phyloP scores from a whole-genome alignment of 2,888 invertebrate genomes.

The Sesia apiformis region DNA sequence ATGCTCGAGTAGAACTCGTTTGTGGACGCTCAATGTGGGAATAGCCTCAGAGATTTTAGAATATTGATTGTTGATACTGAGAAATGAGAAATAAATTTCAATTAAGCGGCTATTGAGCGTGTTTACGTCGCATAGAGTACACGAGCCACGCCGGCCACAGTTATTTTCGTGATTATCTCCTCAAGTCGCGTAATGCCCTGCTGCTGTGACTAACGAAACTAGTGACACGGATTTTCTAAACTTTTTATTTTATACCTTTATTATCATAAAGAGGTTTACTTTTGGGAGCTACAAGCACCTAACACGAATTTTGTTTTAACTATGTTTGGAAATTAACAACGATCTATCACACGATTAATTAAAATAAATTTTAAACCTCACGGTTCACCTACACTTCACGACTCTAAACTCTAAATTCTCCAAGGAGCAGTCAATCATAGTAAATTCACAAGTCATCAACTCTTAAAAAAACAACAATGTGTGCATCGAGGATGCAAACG shows the following conservation, averaged over 20 bases:
- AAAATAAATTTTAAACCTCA: too few relatives aligned
- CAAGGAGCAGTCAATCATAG: slow-evolving; percentile 61
- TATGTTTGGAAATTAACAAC: too few relatives aligned
- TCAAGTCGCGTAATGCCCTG: slow-evolving; percentile 31
- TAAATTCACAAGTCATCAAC: slow-evolving; percentile 73
- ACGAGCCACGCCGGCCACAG: slow-evolving; percentile 13
- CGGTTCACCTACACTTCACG: too few relatives aligned
- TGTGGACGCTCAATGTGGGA: slow-evolving; percentile 60
- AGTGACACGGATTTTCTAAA: slow-evolving; percentile 41
- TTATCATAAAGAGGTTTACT: neutral
- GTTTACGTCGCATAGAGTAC: slow-evolving; percentile 23
- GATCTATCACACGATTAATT: too few relatives aligned
- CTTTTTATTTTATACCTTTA: slow-evolving; percentile 26
- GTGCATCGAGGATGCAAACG: slow-evolving; percentile 54
- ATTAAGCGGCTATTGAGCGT: slow-evolving; percentile 64
- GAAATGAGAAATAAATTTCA: slow-evolving; percentile 74
- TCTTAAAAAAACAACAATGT: slow-evolving; percentile 67
- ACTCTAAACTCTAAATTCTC: slow-evolving; percentile 17
- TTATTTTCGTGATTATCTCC: slow-evolving; percentile 62
- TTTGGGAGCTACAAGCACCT: too few relatives aligned
- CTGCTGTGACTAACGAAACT: slow-evolving; percentile 29
- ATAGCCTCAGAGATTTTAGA: slow-evolving; percentile 66
- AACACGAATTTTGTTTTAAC: too few relatives aligned
- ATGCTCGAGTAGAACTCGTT: slow-evolving; percentile 65
- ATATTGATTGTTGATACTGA: slow-evolving; percentile 74